These are phyloP conservation scores for Drosophila eugracilis DNA, from an alignment of 1,140 invertebrate genomes.

Conservation along the genomic window DNA sequence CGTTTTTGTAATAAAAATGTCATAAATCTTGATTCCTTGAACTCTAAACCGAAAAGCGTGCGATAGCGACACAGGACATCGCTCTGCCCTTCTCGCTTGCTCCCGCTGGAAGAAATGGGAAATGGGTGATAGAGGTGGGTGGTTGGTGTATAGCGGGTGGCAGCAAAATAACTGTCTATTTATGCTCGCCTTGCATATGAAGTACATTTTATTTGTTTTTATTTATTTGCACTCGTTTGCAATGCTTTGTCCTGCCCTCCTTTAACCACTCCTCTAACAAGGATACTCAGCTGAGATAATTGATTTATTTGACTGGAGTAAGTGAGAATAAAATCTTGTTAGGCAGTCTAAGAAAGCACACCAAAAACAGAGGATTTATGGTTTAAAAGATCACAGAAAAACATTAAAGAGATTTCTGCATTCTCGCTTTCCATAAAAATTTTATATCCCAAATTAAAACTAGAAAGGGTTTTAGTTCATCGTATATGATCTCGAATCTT, in stretches of 20 bases:
- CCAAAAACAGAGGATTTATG: background rate
- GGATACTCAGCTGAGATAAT: conserved; percentile 14
- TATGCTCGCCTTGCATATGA: conserved; percentile 74
- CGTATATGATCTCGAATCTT: conserved; percentile 9
- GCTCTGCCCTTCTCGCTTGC: conserved; percentile 7
- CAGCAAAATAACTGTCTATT: conserved; percentile 81
- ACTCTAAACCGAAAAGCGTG: conserved; percentile 77
- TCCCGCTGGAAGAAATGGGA: background rate
- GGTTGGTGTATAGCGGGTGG: too few species aligned
- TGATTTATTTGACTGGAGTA: conserved; percentile 33
- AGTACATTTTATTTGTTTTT: conserved; percentile 80
- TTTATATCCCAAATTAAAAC: background rate
- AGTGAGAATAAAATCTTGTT: conserved; percentile 7
- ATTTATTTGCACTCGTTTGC: conserved; percentile 71
- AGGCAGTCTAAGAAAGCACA: background rate
- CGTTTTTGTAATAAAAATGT: conserved; percentile 83
- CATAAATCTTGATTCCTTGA: conserved; percentile 84
- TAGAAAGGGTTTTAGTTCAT: background rate
- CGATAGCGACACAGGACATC: conserved; percentile 56
- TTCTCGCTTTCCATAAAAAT: too few species aligned
- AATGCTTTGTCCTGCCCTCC: background rate
- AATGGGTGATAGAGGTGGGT: conserved; percentile 6
- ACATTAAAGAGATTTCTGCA: too few species aligned
- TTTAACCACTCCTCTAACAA: background rate
- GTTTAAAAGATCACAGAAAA: background rate